phyloP scores from a whole-genome alignment of 2,888 invertebrate genomes.

The Cordilura impudica region DNA sequence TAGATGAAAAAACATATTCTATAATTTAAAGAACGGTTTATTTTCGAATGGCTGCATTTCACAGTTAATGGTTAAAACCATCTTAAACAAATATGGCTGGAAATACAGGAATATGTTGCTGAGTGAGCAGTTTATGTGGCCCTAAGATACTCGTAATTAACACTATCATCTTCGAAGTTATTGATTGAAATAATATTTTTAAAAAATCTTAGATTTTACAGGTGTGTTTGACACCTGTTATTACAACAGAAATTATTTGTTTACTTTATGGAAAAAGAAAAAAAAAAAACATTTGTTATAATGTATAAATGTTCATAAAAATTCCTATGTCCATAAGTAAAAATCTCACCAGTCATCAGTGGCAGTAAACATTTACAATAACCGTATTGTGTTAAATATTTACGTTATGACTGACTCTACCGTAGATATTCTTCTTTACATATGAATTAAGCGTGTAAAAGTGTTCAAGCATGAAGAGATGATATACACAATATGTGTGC shows the following conservation, averaged over 20 bases:
- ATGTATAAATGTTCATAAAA: background rate
- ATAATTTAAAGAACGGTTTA: too few relatives aligned
- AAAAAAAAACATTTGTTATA: constrained; percentile 17
- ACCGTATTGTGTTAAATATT: constrained; percentile 12
- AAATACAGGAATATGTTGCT: too few relatives aligned
- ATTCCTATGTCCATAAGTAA: constrained; percentile 39
- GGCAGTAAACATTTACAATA: constrained; percentile 36
- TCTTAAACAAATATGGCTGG: too few relatives aligned
- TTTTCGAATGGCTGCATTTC: too few relatives aligned
- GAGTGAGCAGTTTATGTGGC: too few relatives aligned
- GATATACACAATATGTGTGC: too few relatives aligned
- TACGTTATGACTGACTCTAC: too few relatives aligned
- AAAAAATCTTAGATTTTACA: constrained; percentile 19
- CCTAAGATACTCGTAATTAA: too few relatives aligned
- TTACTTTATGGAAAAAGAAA: background rate
- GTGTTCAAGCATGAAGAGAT: constrained; percentile 52
- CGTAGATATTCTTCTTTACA: constrained; percentile 8
- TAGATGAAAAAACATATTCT: too few relatives aligned
- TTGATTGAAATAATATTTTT: background rate
- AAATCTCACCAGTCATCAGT: constrained; percentile 21
- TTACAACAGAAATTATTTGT: constrained; percentile 37
- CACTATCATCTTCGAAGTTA: too few relatives aligned
- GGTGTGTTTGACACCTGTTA: constrained; percentile 57
- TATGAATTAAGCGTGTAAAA: constrained; percentile 35
- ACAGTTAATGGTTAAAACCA: too few relatives aligned